Conservation (phyloP, 2,797 vertebrate genomes). For the Garrulus glandarius region DNA sequence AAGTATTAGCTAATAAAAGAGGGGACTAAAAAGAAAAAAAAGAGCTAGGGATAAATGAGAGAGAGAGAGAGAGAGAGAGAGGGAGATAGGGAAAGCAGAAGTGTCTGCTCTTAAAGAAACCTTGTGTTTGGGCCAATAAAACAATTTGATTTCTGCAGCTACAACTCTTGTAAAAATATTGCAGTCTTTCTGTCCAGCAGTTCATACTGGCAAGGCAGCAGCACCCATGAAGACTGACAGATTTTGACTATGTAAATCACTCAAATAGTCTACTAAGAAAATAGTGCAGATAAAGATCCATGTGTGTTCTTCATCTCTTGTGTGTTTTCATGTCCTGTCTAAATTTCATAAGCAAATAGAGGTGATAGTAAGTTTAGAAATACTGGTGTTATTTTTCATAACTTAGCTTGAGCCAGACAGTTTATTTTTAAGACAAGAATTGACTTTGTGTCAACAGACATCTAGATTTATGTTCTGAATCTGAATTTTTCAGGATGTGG, state of each 20-base stretch:
- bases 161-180: background rate
- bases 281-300: background rate
- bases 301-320: background rate
- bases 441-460: conserved; percentile 37
- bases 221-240: background rate
- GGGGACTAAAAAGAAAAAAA: background rate
- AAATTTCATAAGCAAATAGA: background rate
- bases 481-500: background rate
- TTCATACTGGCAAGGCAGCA: background rate
- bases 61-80: background rate
- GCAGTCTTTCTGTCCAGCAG: background rate
- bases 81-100: background rate
- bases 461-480: conserved; percentile 26
- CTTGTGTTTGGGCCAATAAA: background rate
- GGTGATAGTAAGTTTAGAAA: background rate
- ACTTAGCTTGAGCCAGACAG: background rate
- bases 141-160: background rate
- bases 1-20: background rate
- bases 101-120: background rate
- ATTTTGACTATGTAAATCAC: background rate
- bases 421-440: conserved; percentile 51
- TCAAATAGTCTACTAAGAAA: background rate
- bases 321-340: background rate
- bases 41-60: background rate
- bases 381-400: conserved; percentile 20